Percentiles rank a stretch among this genome's conserved stretches.
Conservation (phyloP, 2,113 vertebrate species). For the Scomber japonicus region DNA sequence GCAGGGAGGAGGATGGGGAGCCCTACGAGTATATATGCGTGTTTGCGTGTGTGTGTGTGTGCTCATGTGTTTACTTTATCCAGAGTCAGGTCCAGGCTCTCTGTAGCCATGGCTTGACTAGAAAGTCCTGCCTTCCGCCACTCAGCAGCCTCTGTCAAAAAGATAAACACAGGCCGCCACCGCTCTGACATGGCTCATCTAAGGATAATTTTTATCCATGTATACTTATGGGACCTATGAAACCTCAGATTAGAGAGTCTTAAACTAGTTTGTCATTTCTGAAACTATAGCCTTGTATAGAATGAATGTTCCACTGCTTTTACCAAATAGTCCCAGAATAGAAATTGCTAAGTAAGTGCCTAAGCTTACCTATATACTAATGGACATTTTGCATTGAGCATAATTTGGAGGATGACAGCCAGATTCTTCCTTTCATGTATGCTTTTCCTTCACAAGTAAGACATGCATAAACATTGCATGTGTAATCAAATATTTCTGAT, state of each 20-base stretch:
- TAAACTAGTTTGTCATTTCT: constrained; percentile 21
- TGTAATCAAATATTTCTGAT: background rate
- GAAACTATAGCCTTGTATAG: constrained; percentile 25
- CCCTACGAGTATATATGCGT: constrained; percentile 34
- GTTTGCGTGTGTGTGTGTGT: constrained; percentile 28
- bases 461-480: background rate
- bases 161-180: constrained; percentile 72
- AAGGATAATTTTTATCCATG: constrained; percentile 53
- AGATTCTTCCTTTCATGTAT: background rate
- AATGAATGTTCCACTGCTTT: constrained; percentile 8
- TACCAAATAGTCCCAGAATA: background rate
- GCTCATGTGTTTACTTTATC: constrained; percentile 75
- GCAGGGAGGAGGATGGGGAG: constrained; percentile 63
- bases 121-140: constrained; percentile 72
- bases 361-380: background rate
- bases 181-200: constrained; percentile 68
- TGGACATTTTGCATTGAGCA: background rate
- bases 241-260: constrained; percentile 38
- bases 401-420: background rate
- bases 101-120: constrained; percentile 60
- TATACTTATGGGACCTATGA: constrained; percentile 49
- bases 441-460: background rate
- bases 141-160: constrained; percentile 61
- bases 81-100: constrained; percentile 65
- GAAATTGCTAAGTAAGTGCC: background rate